Conservation (phyloP, 2,113 vertebrate genomes). For the Petroica traversi region DNA sequence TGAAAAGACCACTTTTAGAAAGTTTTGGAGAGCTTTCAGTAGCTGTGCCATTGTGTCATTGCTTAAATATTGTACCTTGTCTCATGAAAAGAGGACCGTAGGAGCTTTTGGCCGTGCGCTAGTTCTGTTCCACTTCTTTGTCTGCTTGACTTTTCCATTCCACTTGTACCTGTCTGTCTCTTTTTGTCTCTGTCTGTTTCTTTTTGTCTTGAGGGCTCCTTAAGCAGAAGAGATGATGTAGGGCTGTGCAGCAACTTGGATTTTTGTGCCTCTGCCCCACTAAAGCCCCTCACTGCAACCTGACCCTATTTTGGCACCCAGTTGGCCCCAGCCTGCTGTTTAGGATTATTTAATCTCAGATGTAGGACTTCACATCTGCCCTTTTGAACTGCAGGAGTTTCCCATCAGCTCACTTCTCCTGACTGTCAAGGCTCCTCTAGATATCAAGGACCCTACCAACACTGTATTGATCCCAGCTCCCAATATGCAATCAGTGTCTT, state of each 20-base stretch:
- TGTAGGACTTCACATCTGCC: background rate
- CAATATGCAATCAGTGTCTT: background rate
- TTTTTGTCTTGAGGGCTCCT: background rate
- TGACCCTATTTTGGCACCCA: background rate
- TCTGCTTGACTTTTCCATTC: background rate
- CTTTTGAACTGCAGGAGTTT: background rate
- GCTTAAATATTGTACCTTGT: background rate
- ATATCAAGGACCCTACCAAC: background rate
- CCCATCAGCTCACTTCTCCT: background rate
- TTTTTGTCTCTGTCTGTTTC: background rate
- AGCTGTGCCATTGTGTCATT: background rate
- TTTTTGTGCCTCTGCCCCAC: background rate
- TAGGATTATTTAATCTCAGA: background rate
- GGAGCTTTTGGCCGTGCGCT: background rate
- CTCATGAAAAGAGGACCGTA: background rate
- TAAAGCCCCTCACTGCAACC: background rate
- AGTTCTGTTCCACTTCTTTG: background rate
- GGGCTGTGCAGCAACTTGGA: accelerated
- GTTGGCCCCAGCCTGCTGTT: background rate
- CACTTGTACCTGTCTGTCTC: background rate
- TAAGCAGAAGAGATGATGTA: background rate
- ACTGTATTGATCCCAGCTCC: background rate
- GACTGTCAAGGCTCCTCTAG: background rate
- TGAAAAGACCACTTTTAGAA: background rate
- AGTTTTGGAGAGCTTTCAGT: background rate